These are phyloP conservation scores for Arbacia lixula DNA, from an alignment of 53 echinoderm and acorn worm genomes.

Conservation along the genomic window DNA sequence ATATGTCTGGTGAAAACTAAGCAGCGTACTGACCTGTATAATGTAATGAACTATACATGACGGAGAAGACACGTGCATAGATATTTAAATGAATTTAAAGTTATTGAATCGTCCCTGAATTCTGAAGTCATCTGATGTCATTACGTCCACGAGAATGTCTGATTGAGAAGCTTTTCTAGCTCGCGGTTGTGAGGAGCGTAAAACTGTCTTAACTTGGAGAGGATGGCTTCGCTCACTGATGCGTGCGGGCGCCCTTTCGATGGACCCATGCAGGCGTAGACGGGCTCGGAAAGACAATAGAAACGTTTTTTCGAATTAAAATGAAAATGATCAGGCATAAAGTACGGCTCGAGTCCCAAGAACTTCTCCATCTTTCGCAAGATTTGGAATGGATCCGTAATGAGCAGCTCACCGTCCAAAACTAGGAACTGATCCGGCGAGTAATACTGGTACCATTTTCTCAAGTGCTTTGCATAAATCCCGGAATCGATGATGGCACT, in stretches of 20 bases:
- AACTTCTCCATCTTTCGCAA: constrained; percentile 57
- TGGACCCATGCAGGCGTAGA: constrained; percentile 64
- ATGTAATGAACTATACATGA: too few relatives aligned
- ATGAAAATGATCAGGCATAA: constrained; percentile 58
- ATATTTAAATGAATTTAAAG: too few relatives aligned
- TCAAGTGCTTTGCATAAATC: constrained; percentile 60
- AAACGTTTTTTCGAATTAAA: constrained; percentile 54
- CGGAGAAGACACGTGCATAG: too few relatives aligned
- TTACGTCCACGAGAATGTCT: constrained; percentile 69
- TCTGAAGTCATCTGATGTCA: too few relatives aligned
- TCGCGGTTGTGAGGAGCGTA: constrained; percentile 69
- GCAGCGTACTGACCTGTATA: too few relatives aligned
- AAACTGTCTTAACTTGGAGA: constrained; percentile 59
- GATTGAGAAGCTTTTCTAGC: constrained; percentile 57
- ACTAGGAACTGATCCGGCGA: constrained; percentile 49
- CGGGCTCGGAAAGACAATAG: constrained; percentile 62
- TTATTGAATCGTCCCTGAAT: too few relatives aligned
- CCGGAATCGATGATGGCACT: constrained; percentile 63
- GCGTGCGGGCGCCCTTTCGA: constrained; percentile 77
- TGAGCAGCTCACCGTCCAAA: constrained; percentile 55
- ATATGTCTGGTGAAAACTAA: too few relatives aligned
- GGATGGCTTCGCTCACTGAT: constrained; percentile 50
- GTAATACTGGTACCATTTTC: constrained; percentile 50
- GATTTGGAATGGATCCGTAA: constrained; percentile 39
- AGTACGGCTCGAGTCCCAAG: constrained; percentile 49